phyloP scores from a whole-genome alignment of 35 echinoderm and acorn worm species.

The Ophiothrix spiculata region DNA sequence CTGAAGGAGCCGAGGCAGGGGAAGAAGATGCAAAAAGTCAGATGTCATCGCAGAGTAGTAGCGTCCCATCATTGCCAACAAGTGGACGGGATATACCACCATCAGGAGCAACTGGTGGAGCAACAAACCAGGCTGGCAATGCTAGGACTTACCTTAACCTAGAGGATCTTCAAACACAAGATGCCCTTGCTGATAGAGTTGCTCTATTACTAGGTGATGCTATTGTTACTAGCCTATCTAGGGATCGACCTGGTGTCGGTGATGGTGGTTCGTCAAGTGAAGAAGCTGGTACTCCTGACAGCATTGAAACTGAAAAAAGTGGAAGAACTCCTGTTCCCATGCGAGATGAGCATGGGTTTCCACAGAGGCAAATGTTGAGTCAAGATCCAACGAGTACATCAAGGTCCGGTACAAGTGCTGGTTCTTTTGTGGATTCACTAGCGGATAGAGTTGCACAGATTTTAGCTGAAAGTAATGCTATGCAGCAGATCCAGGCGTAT shows the following conservation, averaged over 20 bases:
- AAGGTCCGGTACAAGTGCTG: slow-evolving; percentile 18
- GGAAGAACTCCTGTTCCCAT: slow-evolving; percentile 6
- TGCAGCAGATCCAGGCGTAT: slow-evolving; percentile 7
- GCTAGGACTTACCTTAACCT: neutral
- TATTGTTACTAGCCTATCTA: neutral
- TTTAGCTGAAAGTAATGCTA: slow-evolving; percentile 25
- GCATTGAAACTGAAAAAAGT: slow-evolving; percentile 44
- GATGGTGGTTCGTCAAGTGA: slow-evolving; percentile 11
- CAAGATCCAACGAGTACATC: slow-evolving; percentile 19
- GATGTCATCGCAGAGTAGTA: neutral
- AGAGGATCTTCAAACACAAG: neutral
- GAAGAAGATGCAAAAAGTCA: neutral
- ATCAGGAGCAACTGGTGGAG: neutral
- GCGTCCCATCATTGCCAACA: neutral
- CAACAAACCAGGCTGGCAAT: neutral
- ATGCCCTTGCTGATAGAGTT: neutral
- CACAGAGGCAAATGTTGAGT: slow-evolving; percentile 15
- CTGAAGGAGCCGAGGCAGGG: neutral
- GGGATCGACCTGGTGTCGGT: neutral
- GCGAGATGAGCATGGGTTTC: slow-evolving; percentile 12
- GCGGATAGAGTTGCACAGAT: slow-evolving; percentile 41
- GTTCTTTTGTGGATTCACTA: slow-evolving; percentile 37
- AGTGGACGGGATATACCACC: neutral
- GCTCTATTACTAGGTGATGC: neutral
- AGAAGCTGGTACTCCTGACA: slow-evolving; percentile 45